Evolutionary conservation across 2,113 vertebrate genomes (phyloP).

Genomic region (Pitta sordida): DNA sequence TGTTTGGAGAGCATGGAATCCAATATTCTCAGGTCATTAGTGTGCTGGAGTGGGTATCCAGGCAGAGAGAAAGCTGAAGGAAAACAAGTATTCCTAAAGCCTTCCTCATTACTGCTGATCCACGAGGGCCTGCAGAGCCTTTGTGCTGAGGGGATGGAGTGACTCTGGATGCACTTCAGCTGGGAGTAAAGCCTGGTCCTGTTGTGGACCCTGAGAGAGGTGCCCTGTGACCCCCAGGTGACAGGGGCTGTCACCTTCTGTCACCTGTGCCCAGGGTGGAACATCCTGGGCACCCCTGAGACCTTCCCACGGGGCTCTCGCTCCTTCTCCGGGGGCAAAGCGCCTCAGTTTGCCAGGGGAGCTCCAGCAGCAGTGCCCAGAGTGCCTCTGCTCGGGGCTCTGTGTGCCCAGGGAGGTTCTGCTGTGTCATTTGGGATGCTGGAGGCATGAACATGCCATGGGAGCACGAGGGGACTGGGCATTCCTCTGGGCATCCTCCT

Average conservation of each 20-base stretch:
- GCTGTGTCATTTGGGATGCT: not conserved
- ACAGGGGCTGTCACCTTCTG: too few relatives aligned
- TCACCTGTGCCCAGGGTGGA: not conserved
- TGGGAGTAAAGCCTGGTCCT: not conserved
- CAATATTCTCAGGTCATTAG: slow-evolving; percentile 12
- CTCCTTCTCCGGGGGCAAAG: too few relatives aligned
- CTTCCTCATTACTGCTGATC: not conserved
- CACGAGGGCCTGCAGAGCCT: not conserved
- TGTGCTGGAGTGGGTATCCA: not conserved
- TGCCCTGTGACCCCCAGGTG: not conserved
- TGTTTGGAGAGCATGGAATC: slow-evolving; percentile 34
- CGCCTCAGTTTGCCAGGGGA: accelerated
- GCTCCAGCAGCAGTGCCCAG: not conserved
- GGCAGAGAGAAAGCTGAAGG: not conserved
- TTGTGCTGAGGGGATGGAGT: not conserved
- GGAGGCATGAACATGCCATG: not conserved
- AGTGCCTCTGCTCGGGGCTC: not conserved
- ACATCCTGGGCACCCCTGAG: too few relatives aligned
- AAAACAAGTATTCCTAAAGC: not conserved
- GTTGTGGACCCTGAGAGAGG: accelerated
- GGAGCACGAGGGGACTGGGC: too few relatives aligned
- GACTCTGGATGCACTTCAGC: not conserved
- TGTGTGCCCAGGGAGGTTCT: not conserved
- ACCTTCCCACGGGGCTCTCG: too few relatives aligned
- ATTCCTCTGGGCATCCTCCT: not conserved